phyloP scores from a whole-genome alignment of 2,113 vertebrate genomes.

The Motacilla tschutschensis region DNA sequence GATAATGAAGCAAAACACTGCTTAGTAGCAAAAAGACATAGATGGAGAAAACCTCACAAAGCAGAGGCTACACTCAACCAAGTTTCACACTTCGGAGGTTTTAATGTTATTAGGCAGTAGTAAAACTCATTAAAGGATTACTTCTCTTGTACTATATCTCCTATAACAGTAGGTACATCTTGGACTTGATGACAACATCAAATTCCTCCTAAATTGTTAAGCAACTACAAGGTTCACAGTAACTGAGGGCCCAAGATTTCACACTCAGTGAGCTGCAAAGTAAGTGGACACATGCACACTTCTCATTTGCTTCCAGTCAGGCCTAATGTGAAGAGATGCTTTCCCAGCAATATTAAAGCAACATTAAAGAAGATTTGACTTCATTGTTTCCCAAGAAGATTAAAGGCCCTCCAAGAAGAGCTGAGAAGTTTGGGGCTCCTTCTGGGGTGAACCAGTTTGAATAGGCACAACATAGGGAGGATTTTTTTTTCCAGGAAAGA shows the following conservation, averaged over 20 bases:
- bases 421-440: constrained; percentile 9
- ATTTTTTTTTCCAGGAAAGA: constrained; percentile 3
- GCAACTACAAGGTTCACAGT: constrained; percentile 46
- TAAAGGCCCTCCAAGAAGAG: constrained; percentile 50
- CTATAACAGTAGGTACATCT: constrained; percentile 11
- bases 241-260: constrained; percentile 39
- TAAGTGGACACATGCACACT: constrained; percentile 15
- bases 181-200: constrained; percentile 55
- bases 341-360: constrained; percentile 48
- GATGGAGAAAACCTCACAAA: not conserved
- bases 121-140: constrained; percentile 34
- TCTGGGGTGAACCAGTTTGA: constrained; percentile 6
- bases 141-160: not conserved
- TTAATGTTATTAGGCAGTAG: not conserved
- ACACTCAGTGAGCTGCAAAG: constrained; percentile 52
- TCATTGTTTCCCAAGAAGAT: constrained; percentile 60
- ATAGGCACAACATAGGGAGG: not conserved
- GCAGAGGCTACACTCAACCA: not conserved
- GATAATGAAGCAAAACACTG: constrained; percentile 37
- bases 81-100: not conserved
- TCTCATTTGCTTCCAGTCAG: constrained; percentile 51
- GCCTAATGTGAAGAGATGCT: constrained; percentile 32
- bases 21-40: not conserved
- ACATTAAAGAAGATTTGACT: constrained; percentile 60
- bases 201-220: constrained; percentile 58